Evolutionary conservation across 1,140 invertebrate genomes (phyloP).

Genomic region (Brachionus plicatilis): DNA sequence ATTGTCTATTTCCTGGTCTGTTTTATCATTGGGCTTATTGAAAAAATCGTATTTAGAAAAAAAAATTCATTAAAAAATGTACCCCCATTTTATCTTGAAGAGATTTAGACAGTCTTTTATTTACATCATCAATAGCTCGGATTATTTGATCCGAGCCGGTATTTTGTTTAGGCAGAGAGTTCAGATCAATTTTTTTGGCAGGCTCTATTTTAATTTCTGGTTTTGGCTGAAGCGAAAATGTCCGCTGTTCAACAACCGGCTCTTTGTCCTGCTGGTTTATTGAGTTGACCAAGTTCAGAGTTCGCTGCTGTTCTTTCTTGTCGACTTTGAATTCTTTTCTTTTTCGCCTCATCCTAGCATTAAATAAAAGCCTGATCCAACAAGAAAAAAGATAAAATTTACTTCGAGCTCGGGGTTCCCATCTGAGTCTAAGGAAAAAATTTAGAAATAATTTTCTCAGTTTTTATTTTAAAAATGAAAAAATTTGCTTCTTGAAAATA

Average conservation of each 20-base stretch:
- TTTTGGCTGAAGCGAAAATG: not conserved
- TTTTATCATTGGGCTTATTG: not conserved
- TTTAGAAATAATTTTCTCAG: not conserved
- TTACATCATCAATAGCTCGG: constrained; percentile 28
- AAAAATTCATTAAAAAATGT: not conserved
- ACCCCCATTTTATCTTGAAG: not conserved
- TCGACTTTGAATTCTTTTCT: not conserved
- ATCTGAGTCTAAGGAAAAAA: not conserved
- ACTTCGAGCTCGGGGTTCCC: constrained; percentile 5
- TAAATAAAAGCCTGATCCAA: not conserved
- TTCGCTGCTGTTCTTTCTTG: not conserved
- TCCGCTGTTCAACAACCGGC: not conserved
- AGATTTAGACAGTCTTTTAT: not conserved
- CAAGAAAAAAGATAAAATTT: not conserved
- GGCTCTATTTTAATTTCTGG: not conserved
- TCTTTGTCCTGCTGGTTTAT: not conserved
- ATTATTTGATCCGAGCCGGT: not conserved
- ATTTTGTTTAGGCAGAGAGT: not conserved
- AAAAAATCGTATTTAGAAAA: not conserved
- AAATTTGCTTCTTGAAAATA: not conserved
- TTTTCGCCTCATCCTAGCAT: not conserved
- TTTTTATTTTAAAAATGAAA: not conserved
- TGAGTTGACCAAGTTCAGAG: not conserved
- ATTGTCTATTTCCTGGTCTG: not conserved
- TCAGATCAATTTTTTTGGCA: not conserved